Evolutionary conservation across 2,113 vertebrate genomes (phyloP).

Genomic region (Pedionomus torquatus): DNA sequence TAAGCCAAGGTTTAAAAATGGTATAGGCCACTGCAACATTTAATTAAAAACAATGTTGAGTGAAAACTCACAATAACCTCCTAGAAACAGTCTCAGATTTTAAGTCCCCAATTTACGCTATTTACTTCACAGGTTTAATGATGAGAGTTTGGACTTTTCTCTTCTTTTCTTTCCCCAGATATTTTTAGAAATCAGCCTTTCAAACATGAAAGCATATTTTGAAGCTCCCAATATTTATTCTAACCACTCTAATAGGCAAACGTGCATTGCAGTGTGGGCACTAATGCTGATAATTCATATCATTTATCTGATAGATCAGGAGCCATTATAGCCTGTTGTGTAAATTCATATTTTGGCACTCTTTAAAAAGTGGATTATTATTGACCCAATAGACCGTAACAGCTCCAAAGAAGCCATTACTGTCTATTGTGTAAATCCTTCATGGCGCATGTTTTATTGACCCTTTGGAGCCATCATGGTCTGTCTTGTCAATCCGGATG

Average conservation of each 20-base stretch:
- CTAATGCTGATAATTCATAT: conserved; percentile 40
- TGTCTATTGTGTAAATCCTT: conserved; percentile 69
- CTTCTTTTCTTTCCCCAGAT: too few relatives aligned
- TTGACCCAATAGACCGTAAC: conserved; percentile 75
- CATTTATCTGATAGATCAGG: conserved; percentile 69
- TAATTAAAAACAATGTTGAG: neutral
- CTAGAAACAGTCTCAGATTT: neutral
- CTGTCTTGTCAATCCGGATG: conserved; percentile 64
- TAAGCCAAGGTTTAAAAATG: neutral
- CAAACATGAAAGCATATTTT: conserved; percentile 3
- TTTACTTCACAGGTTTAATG: neutral
- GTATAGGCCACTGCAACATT: neutral
- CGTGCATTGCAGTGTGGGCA: neutral
- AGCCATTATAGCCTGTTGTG: conserved; percentile 49
- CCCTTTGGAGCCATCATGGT: conserved; percentile 58
- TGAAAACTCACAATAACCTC: neutral
- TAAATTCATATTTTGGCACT: conserved; percentile 76
- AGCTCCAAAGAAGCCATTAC: conserved; percentile 76
- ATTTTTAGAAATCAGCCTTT: conserved; percentile 10
- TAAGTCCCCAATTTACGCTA: neutral
- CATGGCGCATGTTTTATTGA: conserved; percentile 67
- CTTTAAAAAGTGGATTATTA: conserved; percentile 78
- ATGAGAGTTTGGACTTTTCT: neutral
- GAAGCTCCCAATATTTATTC: neutral
- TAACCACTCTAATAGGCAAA: neutral